phyloP scores from a whole-genome alignment of 2,113 vertebrate species.

The Atractosteus spatula region DNA sequence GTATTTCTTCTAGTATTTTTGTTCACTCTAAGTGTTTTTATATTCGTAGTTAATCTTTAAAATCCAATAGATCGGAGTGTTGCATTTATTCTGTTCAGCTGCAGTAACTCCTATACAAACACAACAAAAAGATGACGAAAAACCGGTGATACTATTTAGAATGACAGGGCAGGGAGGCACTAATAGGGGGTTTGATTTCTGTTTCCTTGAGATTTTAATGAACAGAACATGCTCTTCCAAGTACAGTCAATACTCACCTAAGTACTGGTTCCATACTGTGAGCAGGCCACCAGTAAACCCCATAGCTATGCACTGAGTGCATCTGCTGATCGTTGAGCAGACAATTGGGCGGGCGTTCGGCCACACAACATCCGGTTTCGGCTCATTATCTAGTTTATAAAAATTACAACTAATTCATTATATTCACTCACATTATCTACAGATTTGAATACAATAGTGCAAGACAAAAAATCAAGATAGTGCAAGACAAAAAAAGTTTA shows the following conservation, averaged over 20 bases:
- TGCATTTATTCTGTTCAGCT: too few species aligned
- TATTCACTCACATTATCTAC: too few species aligned
- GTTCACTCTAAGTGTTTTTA: too few species aligned
- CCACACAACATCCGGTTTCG: slow-evolving; percentile 72
- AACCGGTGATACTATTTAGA: too few species aligned
- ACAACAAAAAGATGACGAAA: too few species aligned
- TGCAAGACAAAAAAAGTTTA: too few species aligned
- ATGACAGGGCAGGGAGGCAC: slow-evolving; percentile 2
- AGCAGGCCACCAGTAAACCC: slow-evolving; percentile 69
- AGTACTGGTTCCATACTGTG: slow-evolving; percentile 72
- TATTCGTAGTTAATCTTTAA: too few species aligned
- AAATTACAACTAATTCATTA: neutral
- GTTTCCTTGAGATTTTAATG: neutral
- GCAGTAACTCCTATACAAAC: too few species aligned
- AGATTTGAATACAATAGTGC: too few species aligned
- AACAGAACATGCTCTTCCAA: neutral
- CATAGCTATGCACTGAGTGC: slow-evolving; percentile 64
- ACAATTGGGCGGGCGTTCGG: slow-evolving; percentile 74
- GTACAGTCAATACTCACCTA: slow-evolving; percentile 57
- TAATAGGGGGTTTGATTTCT: neutral
- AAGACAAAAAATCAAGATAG: too few species aligned
- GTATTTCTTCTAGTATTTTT: too few species aligned
- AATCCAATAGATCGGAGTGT: too few species aligned
- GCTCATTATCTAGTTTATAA: slow-evolving; percentile 53
- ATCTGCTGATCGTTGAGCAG: slow-evolving; percentile 65